Evolutionary conservation across 2,888 invertebrate species (phyloP), one percentile per base, ranked within the genome.

Genomic region (Philonicus albiceps): DNA sequence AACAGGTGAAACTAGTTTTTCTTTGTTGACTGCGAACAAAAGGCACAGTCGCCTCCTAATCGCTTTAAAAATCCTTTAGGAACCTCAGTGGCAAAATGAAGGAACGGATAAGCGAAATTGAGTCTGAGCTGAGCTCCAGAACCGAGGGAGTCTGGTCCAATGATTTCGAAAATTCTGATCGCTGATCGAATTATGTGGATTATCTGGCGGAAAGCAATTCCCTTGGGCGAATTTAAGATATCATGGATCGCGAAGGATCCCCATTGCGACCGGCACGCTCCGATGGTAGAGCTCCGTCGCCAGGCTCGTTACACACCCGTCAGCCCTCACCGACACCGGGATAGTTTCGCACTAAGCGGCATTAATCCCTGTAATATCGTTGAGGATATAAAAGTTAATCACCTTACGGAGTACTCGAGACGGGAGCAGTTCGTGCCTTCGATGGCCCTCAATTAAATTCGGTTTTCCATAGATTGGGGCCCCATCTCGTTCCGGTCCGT

Each of bases 301-400:
- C 27, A n/a, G 13, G 16, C 13, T 37, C 34, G 74, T n/a, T 34
- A 31, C n/a, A 74, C 7, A 31, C 34, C 27, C 37, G 19, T 16
- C 34, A 7, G 34, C 27, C 34, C 6, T 13, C 2, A 3, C 27
- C 11, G n/a, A 34, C 16, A 49, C 6, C 19, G 49, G 49, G 37
- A 74, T 37, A 74, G 74, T 74, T 74, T 74, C 74, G 37, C 74
- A 74, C 34, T 37, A 74, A 34, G 74, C 31, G 43, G 53, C 49
- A 53, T 49, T 53, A 80, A 80, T 80, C 80, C 27, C 49, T n/a
- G 30, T 55, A 64, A 83, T 83, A 40, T 19, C 72, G 16, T 83
- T 31, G 37, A 72, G 64, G 64, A 64, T 64, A 83, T 83, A 83
- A 83, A 83, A 64, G 83, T 83, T 83, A 83, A 83, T 83, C 72